Conservation (phyloP, 2,888 invertebrate species). For the Eilema griseolum region DNA sequence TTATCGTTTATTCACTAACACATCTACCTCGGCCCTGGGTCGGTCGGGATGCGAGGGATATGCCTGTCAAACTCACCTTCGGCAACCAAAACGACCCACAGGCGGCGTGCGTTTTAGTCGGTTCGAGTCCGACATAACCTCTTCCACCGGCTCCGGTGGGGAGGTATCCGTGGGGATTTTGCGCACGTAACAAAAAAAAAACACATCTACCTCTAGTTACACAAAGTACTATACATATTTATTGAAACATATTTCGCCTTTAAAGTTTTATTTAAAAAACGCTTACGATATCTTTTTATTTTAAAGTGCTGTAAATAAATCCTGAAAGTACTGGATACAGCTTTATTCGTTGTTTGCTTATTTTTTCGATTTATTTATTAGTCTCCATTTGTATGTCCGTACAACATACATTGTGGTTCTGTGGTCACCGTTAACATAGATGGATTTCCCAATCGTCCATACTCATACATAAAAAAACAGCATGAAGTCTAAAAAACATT, state of each 20-base stretch:
- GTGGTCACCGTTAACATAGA: not conserved
- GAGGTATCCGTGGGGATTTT: no score
- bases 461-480: not conserved
- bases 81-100: no score
- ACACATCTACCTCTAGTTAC: no score
- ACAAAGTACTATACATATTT: not conserved
- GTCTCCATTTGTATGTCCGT: constrained; percentile 20
- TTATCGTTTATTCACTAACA: no score
- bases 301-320: constrained; percentile 38
- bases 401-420: constrained; percentile 2
- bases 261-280: constrained; percentile 4
- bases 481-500: not conserved
- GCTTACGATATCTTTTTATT: constrained; percentile 18
- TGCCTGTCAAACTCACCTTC: no score
- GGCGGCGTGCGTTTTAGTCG: no score
- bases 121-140: no score
- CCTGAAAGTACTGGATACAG: constrained; percentile 42
- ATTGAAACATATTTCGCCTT: not conserved
- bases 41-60: no score
- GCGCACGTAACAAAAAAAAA: no score
- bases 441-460: constrained; percentile 1
- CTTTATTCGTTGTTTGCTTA: constrained; percentile 43
- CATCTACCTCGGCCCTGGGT: no score
- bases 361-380: constrained; percentile 25
- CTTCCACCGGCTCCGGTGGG: no score